Conservation (phyloP, 2,888 invertebrate species). For the Polietes domitor region DNA sequence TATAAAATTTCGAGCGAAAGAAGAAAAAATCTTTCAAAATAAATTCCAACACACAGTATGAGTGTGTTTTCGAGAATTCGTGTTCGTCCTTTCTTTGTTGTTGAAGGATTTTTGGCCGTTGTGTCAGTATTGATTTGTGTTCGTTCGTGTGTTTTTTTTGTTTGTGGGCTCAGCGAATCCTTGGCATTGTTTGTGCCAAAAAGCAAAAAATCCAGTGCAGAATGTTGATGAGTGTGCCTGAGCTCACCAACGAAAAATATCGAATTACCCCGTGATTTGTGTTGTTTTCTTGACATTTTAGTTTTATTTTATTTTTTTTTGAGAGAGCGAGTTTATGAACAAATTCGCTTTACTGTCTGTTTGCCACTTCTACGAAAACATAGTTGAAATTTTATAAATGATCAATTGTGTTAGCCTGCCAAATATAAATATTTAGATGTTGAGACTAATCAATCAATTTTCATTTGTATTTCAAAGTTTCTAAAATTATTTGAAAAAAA, state of each 20-base stretch:
- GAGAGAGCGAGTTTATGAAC: neutral
- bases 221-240: neutral
- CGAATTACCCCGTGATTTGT: slow-evolving; percentile 24
- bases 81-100: neutral
- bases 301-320: slow-evolving; percentile 21
- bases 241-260: slow-evolving; percentile 25
- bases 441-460: too few species aligned
- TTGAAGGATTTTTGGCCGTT: neutral
- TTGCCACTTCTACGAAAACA: too few species aligned
- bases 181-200: slow-evolving; percentile 51
- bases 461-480: too few species aligned
- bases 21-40: neutral
- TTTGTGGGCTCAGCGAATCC: neutral
- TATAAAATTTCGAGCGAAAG: neutral
- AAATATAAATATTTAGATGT: too few species aligned
- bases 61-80: neutral
- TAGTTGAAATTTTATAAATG: too few species aligned
- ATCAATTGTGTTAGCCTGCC: too few species aligned
- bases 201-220: slow-evolving; percentile 26
- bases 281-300: slow-evolving; percentile 19
- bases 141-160: neutral
- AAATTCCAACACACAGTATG: neutral
- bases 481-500: too few species aligned
- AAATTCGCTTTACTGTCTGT: neutral
- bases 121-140: neutral